Evolutionary conservation across 2,888 invertebrate species (phyloP).

Genomic region (Lasioglossum lativentre): DNA sequence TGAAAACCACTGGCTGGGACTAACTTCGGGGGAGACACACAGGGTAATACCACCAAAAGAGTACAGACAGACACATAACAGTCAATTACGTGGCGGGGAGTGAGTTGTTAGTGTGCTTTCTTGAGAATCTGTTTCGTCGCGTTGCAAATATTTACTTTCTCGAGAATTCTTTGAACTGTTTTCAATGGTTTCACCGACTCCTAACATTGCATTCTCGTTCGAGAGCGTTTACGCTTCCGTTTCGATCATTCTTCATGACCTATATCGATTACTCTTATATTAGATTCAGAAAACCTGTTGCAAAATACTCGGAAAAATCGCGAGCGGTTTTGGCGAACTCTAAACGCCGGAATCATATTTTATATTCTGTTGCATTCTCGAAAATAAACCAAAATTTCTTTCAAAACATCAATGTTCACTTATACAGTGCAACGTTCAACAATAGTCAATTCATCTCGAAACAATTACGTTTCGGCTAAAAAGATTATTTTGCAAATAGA

Average conservation of each 20-base stretch:
- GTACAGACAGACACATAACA: slow-evolving; percentile 73
- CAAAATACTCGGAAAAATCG: neutral
- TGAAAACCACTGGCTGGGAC: slow-evolving; percentile 74
- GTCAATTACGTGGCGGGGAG: slow-evolving; percentile 59
- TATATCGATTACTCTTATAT: neutral
- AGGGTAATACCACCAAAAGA: slow-evolving; percentile 53
- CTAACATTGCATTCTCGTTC: neutral
- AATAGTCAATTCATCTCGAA: neutral
- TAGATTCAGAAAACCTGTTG: neutral
- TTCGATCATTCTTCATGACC: neutral
- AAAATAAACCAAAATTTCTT: no score
- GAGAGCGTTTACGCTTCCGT: neutral
- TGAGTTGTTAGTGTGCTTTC: slow-evolving; percentile 41
- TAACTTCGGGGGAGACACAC: slow-evolving; percentile 71
- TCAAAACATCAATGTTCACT: neutral
- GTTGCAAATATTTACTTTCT: neutral
- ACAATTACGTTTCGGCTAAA: no score
- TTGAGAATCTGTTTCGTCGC: slow-evolving; percentile 8
- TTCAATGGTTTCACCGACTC: neutral
- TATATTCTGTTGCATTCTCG: no score
- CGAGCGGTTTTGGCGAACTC: neutral
- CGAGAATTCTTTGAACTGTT: neutral
- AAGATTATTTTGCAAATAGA: neutral
- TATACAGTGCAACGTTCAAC: no score
- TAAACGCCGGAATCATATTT: neutral